phyloP scores from a whole-genome alignment of 2,888 invertebrate genomes.

The Drosophila buzzatii region DNA sequence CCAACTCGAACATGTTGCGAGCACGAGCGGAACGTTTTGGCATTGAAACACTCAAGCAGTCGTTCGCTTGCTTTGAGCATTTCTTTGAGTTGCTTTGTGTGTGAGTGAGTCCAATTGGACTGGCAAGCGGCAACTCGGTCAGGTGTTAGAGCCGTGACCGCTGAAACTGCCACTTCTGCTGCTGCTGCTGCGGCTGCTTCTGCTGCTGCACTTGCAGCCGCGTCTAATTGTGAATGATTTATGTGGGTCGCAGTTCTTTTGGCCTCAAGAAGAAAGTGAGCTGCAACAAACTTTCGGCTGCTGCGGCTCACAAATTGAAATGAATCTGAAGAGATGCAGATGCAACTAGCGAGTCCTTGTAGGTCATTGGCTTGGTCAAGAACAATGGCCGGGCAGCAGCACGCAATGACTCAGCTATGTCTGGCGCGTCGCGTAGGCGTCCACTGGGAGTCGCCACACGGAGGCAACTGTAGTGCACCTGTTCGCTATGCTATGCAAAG shows the following conservation, averaged over 20 bases:
- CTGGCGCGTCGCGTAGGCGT: constrained; percentile 43
- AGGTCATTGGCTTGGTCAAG: constrained; percentile 24
- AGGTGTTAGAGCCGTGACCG: constrained; percentile 70
- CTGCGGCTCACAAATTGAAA: constrained; percentile 33
- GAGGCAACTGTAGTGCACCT: constrained; percentile 54
- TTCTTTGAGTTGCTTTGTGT: constrained; percentile 3
- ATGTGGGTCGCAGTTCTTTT: constrained; percentile 71
- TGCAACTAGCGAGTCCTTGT: constrained; percentile 20
- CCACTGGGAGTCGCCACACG: constrained; percentile 24
- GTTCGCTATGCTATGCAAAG: constrained; percentile 68
- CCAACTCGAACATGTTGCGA: constrained; percentile 45
- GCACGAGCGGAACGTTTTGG: constrained; percentile 31
- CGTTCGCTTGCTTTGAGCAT: constrained; percentile 1
- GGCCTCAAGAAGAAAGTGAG: constrained; percentile 58
- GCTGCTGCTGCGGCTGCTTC: constrained; percentile 9
- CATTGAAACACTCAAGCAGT: constrained; percentile 36
- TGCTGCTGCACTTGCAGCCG: constrained; percentile 54
- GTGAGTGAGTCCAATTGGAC: constrained; percentile 29
- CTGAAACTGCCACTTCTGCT: constrained; percentile 24
- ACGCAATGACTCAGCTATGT: constrained; percentile 53
- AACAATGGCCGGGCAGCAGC: constrained; percentile 17
- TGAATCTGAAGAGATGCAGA: constrained; percentile 13
- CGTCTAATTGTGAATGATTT: constrained; percentile 78
- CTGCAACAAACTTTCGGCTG: constrained; percentile 40
- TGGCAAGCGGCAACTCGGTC: constrained; percentile 61